Evolutionary conservation across 1,140 invertebrate species (phyloP), one percentile per base, ranked within the genome.

Genomic region (Stegodyphus dumicola): DNA sequence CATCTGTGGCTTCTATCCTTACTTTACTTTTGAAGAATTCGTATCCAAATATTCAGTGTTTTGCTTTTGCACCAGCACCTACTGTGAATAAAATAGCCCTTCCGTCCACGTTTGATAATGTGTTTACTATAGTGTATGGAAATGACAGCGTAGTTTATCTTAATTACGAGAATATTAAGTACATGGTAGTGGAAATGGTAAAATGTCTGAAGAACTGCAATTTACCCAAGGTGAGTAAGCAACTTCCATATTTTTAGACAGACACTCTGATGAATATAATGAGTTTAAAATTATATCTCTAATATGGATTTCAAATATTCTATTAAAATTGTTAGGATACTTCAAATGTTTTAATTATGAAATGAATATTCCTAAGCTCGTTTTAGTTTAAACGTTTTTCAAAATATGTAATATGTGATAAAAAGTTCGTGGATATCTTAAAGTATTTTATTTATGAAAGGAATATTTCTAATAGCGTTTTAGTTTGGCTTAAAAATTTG

Each of bases 1-100:
- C 95, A 13, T 95, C 95, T 10, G 96, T 95, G 3, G 96, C 96
- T 2, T 93, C 95, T 64, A 96, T 97, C 87, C 91, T 97, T 15
- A 94, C 96, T 17, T 95, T 97, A 84, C 90, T 97, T 51, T 90
- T 97, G 10, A 93, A 93, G 70, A 93, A 95, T 88, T 92, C 94
- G 51, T 95, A 96, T 90, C 93, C 94, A 1, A 93, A 94, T 87
- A 90, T 97, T 7, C 91, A 93, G 67, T 97, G 96, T 89, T 97
- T 94, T 89, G 94, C 95, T 49, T 97, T 95, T 89, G 95, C 95
- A 9, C 96, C 96, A 66, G 96, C 96, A 1, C 84, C 84, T 0
- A 73, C 69, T 5, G 5, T 86, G n/a, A 77, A 51, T 56, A 52
- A 65, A 33, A 13, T 56, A 5, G 84, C 69, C 2, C 13, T 78